phyloP scores from a whole-genome alignment of 2,888 invertebrate genomes.

The Lypha dubia region DNA sequence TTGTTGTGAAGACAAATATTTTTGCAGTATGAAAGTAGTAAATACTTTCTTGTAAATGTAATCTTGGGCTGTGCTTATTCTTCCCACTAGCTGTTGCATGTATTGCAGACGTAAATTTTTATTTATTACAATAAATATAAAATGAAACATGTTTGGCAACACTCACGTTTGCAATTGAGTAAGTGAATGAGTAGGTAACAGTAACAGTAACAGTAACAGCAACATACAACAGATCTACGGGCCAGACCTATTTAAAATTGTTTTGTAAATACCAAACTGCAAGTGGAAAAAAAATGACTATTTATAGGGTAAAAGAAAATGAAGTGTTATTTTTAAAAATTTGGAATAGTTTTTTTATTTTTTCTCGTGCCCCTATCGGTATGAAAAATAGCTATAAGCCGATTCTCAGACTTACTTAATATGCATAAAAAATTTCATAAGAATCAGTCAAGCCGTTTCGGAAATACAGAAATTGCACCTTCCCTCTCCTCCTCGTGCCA shows the following conservation, averaged over 20 bases:
- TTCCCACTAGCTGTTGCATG: slow-evolving; percentile 69
- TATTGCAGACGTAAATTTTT: slow-evolving; percentile 68
- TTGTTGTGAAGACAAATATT: slow-evolving; percentile 35
- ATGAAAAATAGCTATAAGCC: too few relatives aligned
- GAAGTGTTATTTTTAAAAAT: not conserved
- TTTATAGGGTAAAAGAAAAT: not conserved
- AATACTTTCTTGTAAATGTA: slow-evolving; percentile 59
- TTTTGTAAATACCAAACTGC: slow-evolving; percentile 51
- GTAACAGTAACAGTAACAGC: slow-evolving; percentile 51
- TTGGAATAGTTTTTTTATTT: too few relatives aligned
- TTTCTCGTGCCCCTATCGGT: too few relatives aligned
- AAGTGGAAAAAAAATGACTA: not conserved
- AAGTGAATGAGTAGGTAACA: slow-evolving; percentile 54
- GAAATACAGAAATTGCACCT: too few relatives aligned
- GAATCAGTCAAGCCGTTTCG: too few relatives aligned
- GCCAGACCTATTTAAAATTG: slow-evolving; percentile 70
- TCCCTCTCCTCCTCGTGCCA: too few relatives aligned
- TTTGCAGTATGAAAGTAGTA: slow-evolving; percentile 35
- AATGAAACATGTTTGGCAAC: slow-evolving; percentile 72
- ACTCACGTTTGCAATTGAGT: slow-evolving; percentile 47
- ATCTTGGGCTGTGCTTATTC: slow-evolving; percentile 53
- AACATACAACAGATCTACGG: slow-evolving; percentile 51
- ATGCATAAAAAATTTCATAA: too few relatives aligned
- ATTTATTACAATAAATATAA: slow-evolving; percentile 71
- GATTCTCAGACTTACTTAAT: too few relatives aligned